Evolutionary conservation across 2,888 invertebrate genomes (phyloP).

Genomic region (Melinaea menophilus): DNA sequence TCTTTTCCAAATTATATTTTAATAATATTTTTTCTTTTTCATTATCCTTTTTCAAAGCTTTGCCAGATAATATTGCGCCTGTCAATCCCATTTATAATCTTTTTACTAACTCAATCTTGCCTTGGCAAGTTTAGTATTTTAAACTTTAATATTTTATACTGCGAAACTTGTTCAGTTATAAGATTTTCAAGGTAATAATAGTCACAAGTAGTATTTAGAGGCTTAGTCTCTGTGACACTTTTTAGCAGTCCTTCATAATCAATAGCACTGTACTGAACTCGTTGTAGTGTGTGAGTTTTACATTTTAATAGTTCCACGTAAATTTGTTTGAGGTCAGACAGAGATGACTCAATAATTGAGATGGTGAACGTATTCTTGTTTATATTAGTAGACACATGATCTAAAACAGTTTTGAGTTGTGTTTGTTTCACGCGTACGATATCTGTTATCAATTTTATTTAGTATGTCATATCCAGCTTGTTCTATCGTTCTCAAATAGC

Average conservation of each 20-base stretch:
- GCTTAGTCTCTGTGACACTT: background rate
- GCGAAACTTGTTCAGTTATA: constrained; percentile 5
- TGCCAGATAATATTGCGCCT: constrained; percentile 19
- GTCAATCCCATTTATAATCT: constrained; percentile 11
- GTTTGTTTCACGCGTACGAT: constrained; percentile 29
- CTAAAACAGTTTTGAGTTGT: constrained; percentile 31
- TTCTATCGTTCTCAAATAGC: background rate
- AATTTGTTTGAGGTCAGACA: constrained; percentile 36
- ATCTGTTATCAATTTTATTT: constrained; percentile 29
- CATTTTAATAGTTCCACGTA: constrained; percentile 23
- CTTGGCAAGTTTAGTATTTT: constrained; percentile 17
- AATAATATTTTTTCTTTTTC: constrained; percentile 6
- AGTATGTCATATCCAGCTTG: constrained; percentile 22
- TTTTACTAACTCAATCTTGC: no score
- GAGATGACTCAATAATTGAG: constrained; percentile 27
- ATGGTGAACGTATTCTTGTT: constrained; percentile 29
- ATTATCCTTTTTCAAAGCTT: constrained; percentile 8
- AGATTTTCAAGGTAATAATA: constrained; percentile 8
- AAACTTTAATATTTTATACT: constrained; percentile 15
- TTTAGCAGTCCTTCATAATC: constrained; percentile 8
- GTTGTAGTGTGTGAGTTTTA: constrained; percentile 7
- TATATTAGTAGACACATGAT: constrained; percentile 33
- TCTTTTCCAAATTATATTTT: no score
- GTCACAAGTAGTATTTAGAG: background rate
- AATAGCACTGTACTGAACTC: constrained; percentile 14